A percentile compares a stretch with the other conserved stretches of the same genome.
phyloP scores from a whole-genome alignment of 2,888 invertebrate genomes.

The Rhamphomyia laevipes region DNA sequence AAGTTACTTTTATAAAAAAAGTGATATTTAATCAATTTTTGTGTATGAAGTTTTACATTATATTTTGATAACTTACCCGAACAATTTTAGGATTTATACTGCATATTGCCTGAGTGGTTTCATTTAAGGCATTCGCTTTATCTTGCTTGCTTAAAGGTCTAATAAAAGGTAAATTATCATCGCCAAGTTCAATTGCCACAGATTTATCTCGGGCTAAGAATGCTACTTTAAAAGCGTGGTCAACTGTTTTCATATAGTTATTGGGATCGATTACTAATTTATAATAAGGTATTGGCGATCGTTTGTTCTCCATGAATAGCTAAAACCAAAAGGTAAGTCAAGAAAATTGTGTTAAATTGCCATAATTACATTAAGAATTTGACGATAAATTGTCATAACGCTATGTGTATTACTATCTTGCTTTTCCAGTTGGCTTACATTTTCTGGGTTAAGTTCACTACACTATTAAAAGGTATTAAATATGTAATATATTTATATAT shows the following conservation, averaged over 20 bases:
- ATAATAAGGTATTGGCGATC: constrained; percentile 42
- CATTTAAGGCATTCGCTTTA: constrained; percentile 3
- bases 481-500: neutral
- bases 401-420: constrained; percentile 43
- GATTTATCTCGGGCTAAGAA: constrained; percentile 46
- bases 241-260: constrained; percentile 44
- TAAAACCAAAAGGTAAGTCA: neutral
- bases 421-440: constrained; percentile 37
- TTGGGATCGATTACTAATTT: constrained; percentile 43
- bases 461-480: constrained; percentile 17
- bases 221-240: constrained; percentile 48
- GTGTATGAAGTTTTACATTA: no score
- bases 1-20: no score
- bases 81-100: constrained; percentile 23
- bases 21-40: no score
- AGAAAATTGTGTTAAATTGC: neutral
- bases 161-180: constrained; percentile 25
- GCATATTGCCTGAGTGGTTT: constrained; percentile 25
- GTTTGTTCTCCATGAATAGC: constrained; percentile 30
- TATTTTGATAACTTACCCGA: constrained; percentile 14
- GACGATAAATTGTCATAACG: constrained; percentile 39
- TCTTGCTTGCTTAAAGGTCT: constrained; percentile 17
- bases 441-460: constrained; percentile 39
- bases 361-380: constrained; percentile 33
- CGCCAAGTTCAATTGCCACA: constrained; percentile 37